Conservation (phyloP, 2,888 invertebrate species). For the Drosophila kokeensis region DNA sequence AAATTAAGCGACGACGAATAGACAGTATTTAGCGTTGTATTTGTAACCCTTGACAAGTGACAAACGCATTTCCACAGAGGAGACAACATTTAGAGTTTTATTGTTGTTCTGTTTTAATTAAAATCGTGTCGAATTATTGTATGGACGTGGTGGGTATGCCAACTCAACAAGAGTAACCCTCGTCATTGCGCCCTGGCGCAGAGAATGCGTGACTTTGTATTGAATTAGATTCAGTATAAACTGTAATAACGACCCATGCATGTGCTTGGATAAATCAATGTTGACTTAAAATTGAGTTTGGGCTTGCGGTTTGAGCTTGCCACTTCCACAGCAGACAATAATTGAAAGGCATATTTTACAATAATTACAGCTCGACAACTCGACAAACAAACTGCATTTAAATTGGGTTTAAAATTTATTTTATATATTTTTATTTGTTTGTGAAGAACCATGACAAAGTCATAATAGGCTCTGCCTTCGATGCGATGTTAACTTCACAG, state of each 20-base stretch:
- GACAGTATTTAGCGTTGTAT: slow-evolving; percentile 3
- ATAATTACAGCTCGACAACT: slow-evolving; percentile 1
- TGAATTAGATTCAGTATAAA: slow-evolving; percentile 9
- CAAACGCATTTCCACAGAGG: slow-evolving; percentile 7
- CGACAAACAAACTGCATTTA: neutral
- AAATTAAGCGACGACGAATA: slow-evolving; percentile 10
- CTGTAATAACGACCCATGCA: neutral
- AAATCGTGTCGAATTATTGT: slow-evolving; percentile 28
- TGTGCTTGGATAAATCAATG: slow-evolving; percentile 20
- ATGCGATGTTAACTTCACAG: too few relatives aligned
- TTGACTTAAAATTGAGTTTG: neutral
- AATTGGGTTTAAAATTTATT: neutral
- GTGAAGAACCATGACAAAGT: neutral
- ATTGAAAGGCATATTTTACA: slow-evolving; percentile 8
- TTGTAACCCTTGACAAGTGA: slow-evolving; percentile 8
- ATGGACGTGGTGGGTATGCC: slow-evolving; percentile 11
- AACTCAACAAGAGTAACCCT: slow-evolving; percentile 2
- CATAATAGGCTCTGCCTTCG: slow-evolving; percentile 17
- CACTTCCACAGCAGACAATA: slow-evolving; percentile 2
- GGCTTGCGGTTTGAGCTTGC: neutral
- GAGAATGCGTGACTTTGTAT: slow-evolving; percentile 14
- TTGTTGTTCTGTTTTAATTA: slow-evolving; percentile 29
- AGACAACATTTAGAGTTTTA: slow-evolving; percentile 6
- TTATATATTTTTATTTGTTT: neutral
- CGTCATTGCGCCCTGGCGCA: slow-evolving; percentile 4